Conservation (phyloP, 2,888 invertebrate genomes). For the Deroplatys truncata region DNA sequence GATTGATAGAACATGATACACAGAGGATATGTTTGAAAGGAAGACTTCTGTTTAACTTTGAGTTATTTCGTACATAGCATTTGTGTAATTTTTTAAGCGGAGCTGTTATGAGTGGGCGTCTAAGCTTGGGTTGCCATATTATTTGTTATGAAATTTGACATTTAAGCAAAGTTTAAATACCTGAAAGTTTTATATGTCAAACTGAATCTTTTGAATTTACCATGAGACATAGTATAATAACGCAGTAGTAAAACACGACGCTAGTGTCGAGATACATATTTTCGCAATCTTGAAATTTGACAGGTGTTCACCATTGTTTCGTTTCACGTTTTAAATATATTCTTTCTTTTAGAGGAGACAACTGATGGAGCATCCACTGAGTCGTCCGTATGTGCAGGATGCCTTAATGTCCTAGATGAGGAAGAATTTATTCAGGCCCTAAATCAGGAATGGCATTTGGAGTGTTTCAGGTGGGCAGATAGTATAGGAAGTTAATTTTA, state of each 20-base stretch:
- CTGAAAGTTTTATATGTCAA: neutral
- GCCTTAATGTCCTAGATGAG: conserved; percentile 68
- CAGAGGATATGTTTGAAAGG: neutral
- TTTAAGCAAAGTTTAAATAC: neutral
- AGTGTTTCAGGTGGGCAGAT: conserved; percentile 72
- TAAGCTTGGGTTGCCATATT: conserved; percentile 20
- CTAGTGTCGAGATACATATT: neutral
- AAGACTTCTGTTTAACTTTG: neutral
- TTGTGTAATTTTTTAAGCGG: neutral
- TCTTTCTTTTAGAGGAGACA: neutral
- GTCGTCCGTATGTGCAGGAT: conserved; percentile 59
- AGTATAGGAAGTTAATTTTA: neutral
- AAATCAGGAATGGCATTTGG: conserved; percentile 83
- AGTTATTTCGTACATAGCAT: neutral
- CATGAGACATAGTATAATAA: neutral
- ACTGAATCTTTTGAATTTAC: neutral
- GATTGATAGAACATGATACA: neutral
- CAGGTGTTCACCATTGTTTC: neutral
- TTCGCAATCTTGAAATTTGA: neutral
- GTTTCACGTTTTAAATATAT: neutral
- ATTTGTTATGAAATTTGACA: neutral
- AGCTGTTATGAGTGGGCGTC: conserved; percentile 19
- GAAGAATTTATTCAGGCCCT: conserved; percentile 78
- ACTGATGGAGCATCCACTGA: conserved; percentile 14
- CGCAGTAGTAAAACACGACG: neutral